A percentile compares a stretch with the other conserved stretches of the same genome.
Conservation (phyloP, 2,113 vertebrate species). For the Falco punctatus region DNA sequence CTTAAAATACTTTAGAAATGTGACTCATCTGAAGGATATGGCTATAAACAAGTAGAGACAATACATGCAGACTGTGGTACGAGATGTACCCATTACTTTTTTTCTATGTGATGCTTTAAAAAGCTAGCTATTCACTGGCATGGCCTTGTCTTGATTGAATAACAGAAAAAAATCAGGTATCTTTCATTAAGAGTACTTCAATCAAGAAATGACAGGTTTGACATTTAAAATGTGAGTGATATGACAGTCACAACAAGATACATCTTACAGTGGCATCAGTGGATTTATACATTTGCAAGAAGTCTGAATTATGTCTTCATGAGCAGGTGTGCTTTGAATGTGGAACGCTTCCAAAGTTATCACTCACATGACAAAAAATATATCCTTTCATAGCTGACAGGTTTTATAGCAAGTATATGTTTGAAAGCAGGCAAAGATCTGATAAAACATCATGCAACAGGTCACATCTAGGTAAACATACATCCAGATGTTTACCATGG, state of each 20-base stretch:
- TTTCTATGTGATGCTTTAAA: background rate
- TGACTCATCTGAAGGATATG: background rate
- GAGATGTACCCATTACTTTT: background rate
- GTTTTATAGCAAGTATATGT: background rate
- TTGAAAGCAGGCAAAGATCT: background rate
- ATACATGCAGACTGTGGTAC: background rate
- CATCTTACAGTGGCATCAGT: background rate
- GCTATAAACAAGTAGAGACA: background rate
- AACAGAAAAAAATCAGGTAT: background rate
- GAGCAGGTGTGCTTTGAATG: slow-evolving; percentile 17
- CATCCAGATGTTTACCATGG: background rate
- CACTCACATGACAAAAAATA: slow-evolving; percentile 6
- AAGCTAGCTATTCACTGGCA: background rate
- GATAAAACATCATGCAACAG: background rate
- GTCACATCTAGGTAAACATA: background rate
- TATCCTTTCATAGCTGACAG: background rate
- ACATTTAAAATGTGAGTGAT: slow-evolving; percentile 44
- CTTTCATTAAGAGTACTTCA: slow-evolving; percentile 11
- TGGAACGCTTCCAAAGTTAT: slow-evolving; percentile 10
- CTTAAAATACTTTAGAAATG: background rate
- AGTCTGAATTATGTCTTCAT: slow-evolving; percentile 4
- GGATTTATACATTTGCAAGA: slow-evolving; percentile 11
- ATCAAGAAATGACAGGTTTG: slow-evolving; percentile 22
- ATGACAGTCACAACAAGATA: slow-evolving; percentile 30
- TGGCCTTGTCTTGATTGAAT: background rate